phyloP scores from a whole-genome alignment of 2,113 vertebrate species.

The Lamprologus ornatipinnis region DNA sequence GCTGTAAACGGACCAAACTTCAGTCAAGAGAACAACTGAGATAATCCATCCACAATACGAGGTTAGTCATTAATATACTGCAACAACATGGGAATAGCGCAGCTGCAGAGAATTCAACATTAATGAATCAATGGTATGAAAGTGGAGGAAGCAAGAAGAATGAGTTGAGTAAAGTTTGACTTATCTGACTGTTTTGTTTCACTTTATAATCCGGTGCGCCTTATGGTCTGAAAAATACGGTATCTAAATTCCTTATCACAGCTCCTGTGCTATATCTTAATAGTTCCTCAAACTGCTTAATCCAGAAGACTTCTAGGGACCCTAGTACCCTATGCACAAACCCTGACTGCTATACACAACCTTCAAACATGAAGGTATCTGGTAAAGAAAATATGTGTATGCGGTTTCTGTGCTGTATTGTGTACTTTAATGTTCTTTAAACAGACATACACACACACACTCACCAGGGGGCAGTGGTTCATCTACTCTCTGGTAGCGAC shows the following conservation, averaged over 20 bases:
- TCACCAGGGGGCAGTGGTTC: constrained; percentile 93
- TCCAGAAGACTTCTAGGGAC: not conserved
- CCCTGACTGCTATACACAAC: not conserved
- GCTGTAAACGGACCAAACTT: not conserved
- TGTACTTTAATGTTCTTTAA: not conserved
- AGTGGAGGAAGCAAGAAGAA: not conserved
- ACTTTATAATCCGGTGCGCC: fast-evolving
- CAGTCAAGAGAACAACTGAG: not conserved
- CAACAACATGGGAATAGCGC: not conserved
- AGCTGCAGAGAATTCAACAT: fast-evolving
- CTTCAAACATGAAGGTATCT: not conserved
- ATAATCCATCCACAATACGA: fast-evolving
- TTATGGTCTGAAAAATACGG: not conserved
- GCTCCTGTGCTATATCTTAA: not conserved
- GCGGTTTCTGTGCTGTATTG: not conserved
- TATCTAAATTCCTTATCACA: not conserved
- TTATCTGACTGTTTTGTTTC: not conserved
- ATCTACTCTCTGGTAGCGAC: constrained; percentile 93
- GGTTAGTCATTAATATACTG: not conserved
- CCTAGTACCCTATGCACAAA: fast-evolving
- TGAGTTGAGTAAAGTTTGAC: not conserved
- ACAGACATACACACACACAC: constrained; percentile 32
- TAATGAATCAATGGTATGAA: fast-evolving
- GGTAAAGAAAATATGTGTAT: not conserved
- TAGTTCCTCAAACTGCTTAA: not conserved